Base-by-base conservation (phyloP, 2,888 invertebrate genomes). In the Tachina lurida region DNA sequence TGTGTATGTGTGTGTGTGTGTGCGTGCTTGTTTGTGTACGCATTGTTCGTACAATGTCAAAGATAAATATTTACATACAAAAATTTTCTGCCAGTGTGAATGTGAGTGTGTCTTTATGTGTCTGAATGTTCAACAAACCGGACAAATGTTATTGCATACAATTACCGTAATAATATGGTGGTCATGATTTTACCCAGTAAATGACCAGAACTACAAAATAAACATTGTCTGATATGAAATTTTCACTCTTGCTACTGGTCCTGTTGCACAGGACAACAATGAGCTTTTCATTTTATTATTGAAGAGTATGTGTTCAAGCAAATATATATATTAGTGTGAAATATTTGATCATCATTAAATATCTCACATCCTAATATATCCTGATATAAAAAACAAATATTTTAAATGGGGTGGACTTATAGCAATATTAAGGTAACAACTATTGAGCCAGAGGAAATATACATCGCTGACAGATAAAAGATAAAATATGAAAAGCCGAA, bases 81-180 rank as follows among this genome's bases (percentile, higher is more conserved):
- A 58, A 70, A 31, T 47, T 43, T n/a, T 19, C 39, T 49, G 31
- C 52, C 19, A n/a, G 5, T 52, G 56, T 31, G 43, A 22, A 22
- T 70, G 45, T 47, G 31, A 10, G n/a, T 52, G 45, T 10, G 58
- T 19, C 17, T 67, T 52, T 19, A 10, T 54, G 68, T 63, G 45
- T 41, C 65, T 70, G 47, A 76, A 56, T 78, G 86, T 83, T 60
- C 19, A 78, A 78, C 83, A 78, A 84, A 77, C 86, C 86, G 86
- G 71, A 86, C 86, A 83, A 84, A 76, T 86, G 83, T 86, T 86
- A 80, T 86, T 83, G 86, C 83, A 83, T 86, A 86, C 75, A 86
- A 86, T 86, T 86, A 86, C 76, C 83, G 83, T 83, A 80, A 86
- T 86, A 83, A 86, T 80, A 76, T 67, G 71, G 71, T 67, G 79